These are phyloP conservation scores for Pseudobourletiella spinata DNA, from an alignment of 1,140 invertebrate species.

Conservation along the genomic window DNA sequence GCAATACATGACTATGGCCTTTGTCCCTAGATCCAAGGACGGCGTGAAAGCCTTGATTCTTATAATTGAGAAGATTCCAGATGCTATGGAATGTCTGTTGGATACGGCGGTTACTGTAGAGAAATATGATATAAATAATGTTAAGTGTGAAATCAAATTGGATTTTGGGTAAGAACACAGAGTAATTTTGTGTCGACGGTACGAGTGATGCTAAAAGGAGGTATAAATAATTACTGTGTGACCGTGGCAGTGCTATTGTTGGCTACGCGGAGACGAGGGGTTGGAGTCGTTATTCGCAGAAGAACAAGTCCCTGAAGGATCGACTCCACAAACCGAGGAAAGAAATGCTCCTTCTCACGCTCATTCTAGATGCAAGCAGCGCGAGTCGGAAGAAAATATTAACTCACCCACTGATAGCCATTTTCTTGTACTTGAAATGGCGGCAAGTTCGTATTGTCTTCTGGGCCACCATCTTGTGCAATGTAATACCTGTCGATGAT, in stretches of 20 bases:
- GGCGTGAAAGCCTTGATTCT: constrained; percentile 67
- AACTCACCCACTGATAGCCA: constrained; percentile 70
- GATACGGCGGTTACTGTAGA: constrained; percentile 52
- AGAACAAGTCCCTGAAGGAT: neutral
- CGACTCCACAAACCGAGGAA: constrained; percentile 22
- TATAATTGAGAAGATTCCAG: constrained; percentile 67
- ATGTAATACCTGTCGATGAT: too few relatives aligned
- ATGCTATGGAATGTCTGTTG: constrained; percentile 50
- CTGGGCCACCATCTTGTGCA: constrained; percentile 65
- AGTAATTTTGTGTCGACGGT: too few relatives aligned
- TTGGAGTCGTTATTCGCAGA: constrained; percentile 11
- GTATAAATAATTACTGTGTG: too few relatives aligned
- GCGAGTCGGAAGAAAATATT: constrained; percentile 44
- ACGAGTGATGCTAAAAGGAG: too few relatives aligned
- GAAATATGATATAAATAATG: constrained; percentile 64
- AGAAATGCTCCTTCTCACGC: constrained; percentile 31
- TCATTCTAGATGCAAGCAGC: constrained; percentile 31
- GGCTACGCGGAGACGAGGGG: constrained; percentile 32
- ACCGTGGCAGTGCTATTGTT: constrained; percentile 33
- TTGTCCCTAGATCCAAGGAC: constrained; percentile 62
- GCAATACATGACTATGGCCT: too few relatives aligned
- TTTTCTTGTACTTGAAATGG: constrained; percentile 73
- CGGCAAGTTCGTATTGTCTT: constrained; percentile 70
- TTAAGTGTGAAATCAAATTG: constrained; percentile 69
- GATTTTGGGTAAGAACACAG: constrained; percentile 50